phyloP scores from a whole-genome alignment of 2,113 vertebrate species.

The Rhinolophus sinicus region DNA sequence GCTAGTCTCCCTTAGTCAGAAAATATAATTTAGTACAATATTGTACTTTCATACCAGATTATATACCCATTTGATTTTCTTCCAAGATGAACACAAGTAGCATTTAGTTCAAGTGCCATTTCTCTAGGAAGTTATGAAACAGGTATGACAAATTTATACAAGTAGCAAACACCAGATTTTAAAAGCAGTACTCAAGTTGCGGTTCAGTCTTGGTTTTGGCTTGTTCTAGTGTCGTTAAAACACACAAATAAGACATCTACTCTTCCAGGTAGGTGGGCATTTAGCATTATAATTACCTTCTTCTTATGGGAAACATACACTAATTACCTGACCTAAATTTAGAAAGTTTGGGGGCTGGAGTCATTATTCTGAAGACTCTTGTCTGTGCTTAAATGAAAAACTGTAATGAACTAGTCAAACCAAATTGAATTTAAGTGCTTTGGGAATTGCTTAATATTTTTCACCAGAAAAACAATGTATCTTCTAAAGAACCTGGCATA shows the following conservation, averaged over 20 bases:
- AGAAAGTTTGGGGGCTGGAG: conserved; percentile 42
- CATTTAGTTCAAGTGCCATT: conserved; percentile 38
- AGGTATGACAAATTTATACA: conserved; percentile 28
- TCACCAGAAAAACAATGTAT: conserved; percentile 61
- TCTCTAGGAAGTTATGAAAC: conserved; percentile 33
- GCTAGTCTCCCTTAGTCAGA: background rate
- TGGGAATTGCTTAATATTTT: conserved; percentile 74
- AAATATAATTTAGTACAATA: background rate
- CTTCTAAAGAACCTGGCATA: conserved; percentile 63
- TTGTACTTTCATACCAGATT: background rate
- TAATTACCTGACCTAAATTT: conserved; percentile 70
- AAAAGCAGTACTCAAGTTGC: background rate
- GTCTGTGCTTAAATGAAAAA: conserved; percentile 70
- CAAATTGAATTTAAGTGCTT: conserved; percentile 73
- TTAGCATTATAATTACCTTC: conserved; percentile 53
- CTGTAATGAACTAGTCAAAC: conserved; percentile 67
- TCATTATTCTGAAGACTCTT: conserved; percentile 68
- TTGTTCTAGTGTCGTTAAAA: background rate
- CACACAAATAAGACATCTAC: background rate
- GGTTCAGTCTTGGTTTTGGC: background rate
- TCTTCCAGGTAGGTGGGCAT: background rate
- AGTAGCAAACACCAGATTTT: conserved; percentile 38
- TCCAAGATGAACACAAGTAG: conserved; percentile 43
- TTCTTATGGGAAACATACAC: conserved; percentile 46
- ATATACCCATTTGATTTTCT: conserved; percentile 34